These are phyloP conservation scores for Sylvia borin DNA, from an alignment of 2,797 vertebrate genomes.

Conservation along the genomic window DNA sequence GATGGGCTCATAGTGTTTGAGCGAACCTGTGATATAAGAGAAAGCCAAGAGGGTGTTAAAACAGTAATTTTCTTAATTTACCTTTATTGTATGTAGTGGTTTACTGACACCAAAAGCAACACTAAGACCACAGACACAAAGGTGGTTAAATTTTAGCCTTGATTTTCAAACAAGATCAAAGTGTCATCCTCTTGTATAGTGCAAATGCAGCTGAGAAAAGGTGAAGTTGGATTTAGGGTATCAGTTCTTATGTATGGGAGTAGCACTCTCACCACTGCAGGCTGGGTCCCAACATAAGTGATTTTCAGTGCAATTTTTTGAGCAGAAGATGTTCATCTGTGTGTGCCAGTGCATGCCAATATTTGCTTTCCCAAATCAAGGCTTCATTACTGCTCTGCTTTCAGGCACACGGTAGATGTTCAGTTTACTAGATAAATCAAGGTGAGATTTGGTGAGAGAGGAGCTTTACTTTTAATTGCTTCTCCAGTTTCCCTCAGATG, in stretches of 20 bases:
- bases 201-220: background rate
- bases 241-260: background rate
- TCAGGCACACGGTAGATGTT: background rate
- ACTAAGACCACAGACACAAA: background rate
- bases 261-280: background rate
- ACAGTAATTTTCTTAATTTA: background rate
- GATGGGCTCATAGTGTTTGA: slow-evolving; percentile 28
- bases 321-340: background rate
- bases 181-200: background rate
- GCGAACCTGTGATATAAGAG: slow-evolving; percentile 53
- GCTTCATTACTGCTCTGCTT: slow-evolving; percentile 3
- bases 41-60: slow-evolving; percentile 28
- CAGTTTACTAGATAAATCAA: slow-evolving; percentile 9
- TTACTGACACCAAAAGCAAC: background rate
- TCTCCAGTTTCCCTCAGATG: background rate
- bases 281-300: background rate
- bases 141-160: background rate
- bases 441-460: background rate
- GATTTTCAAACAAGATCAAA: background rate
- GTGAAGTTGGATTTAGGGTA: background rate
- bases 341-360: background rate
- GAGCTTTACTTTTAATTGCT: slow-evolving; percentile 41
- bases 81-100: background rate
- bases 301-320: background rate
- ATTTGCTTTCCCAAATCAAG: background rate